Evolutionary conservation across 2,888 invertebrate species (phyloP).

Genomic region (Dryocosmus kuriphilus): DNA sequence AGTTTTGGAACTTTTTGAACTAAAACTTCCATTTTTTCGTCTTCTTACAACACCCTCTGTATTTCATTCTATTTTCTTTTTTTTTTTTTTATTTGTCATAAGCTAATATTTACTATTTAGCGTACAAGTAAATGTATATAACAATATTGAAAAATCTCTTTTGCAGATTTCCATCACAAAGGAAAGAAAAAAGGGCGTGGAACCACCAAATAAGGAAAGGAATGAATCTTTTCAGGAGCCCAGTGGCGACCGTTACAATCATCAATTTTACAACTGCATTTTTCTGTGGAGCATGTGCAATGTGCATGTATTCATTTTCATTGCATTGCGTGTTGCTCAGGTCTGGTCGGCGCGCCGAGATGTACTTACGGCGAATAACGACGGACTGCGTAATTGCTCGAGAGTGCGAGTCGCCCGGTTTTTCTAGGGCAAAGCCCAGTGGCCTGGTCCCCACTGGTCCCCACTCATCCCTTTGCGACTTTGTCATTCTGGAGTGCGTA

Average conservation of each 20-base stretch:
- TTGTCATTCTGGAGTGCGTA: background rate
- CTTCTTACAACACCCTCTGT: too few relatives aligned
- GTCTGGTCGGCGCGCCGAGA: slow-evolving; percentile 9
- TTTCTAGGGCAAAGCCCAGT: slow-evolving; percentile 12
- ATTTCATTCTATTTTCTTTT: too few relatives aligned
- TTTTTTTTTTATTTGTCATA: too few relatives aligned
- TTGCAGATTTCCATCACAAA: background rate
- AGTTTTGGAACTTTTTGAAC: too few relatives aligned
- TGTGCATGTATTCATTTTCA: background rate
- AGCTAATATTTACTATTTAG: too few relatives aligned
- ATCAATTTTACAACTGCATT: slow-evolving; percentile 13
- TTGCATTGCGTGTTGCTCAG: slow-evolving; percentile 4
- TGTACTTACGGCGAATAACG: background rate
- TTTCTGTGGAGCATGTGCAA: background rate
- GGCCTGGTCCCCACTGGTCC: slow-evolving; percentile 1
- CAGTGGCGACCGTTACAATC: slow-evolving; percentile 1
- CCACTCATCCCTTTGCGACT: slow-evolving; percentile 6
- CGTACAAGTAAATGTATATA: too few relatives aligned
- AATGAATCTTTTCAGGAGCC: background rate
- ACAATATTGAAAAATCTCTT: background rate
- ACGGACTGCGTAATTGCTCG: background rate
- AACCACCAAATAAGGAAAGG: slow-evolving; percentile 9
- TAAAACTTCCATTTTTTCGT: too few relatives aligned
- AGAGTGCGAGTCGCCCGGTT: slow-evolving; percentile 3
- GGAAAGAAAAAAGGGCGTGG: background rate